Evolutionary conservation across 2,888 invertebrate genomes (phyloP), one percentile per base, ranked within the genome.

Genomic region (Cetonia aurata): DNA sequence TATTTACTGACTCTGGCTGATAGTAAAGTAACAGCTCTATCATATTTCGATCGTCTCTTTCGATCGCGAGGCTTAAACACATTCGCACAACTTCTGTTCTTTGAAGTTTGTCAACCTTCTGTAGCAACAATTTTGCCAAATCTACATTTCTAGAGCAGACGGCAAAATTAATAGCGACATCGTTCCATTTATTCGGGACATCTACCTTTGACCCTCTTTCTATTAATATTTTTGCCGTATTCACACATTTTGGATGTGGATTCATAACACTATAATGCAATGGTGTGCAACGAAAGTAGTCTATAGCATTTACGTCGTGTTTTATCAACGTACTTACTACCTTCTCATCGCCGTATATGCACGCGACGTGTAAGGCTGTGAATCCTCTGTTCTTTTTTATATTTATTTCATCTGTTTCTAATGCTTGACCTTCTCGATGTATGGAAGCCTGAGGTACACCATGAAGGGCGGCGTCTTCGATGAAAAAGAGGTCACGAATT

Each of bases 261-360:
- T 10, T 3, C 55, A 56, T 56, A 10, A 33, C 6, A 33, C 10
- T 37, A 13, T 56, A 56, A 37, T 56, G 33, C 13, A 56, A 8
- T 37, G 55, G 55, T 3, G 55, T 37, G 4, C 55, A 56, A 33
- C 15, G 13, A n/a, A 37, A 56, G 4, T 37, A n/a, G 33, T 56
- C 55, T 3, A 15, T n/a, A 13, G 13, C 33, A 13, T 56, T 56
- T n/a, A 56, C 8, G 1, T 56, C 37, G 2, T n/a, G 6, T 0
- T 33, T 33, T n/a, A 56, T 15, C 0, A 37, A 15, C n/a, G 3
- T 9, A 6, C 33, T n/a, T 33, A 56, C 33, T 15, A 37, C 2
- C n/a, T 1, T 6, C 15, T 2, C 13, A 13, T 33, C 37, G 2
- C 13, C 37, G 37, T 56, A 56, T 13, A 56, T 37, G 15, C 55